Conservation (phyloP, 2,113 vertebrate species). For the Sclerurus mexicanus region DNA sequence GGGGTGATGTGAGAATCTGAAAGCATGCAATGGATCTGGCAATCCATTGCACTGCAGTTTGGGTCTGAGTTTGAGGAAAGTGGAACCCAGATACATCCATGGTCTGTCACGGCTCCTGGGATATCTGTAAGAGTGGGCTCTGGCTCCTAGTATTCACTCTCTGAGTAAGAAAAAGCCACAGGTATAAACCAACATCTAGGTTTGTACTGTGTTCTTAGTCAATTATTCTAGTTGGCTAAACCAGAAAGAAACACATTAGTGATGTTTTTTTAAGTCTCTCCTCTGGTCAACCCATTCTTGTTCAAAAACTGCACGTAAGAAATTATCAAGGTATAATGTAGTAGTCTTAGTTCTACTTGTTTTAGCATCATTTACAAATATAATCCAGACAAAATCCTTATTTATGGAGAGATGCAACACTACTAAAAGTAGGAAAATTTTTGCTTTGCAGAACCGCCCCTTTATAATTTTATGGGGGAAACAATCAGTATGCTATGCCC, state of each 20-base stretch:
- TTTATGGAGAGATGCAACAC: not conserved
- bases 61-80: not conserved
- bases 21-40: not conserved
- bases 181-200: accelerated
- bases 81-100: not conserved
- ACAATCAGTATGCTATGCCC: not conserved
- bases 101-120: not conserved
- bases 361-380: not conserved
- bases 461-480: not conserved
- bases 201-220: not conserved
- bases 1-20: not conserved
- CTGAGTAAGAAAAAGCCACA: not conserved
- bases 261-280: not conserved
- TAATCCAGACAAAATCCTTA: not conserved
- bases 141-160: not conserved
- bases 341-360: not conserved
- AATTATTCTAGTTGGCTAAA: not conserved
- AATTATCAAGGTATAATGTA: not conserved
- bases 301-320: not conserved
- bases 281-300: not conserved
- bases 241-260: not conserved
- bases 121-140: not conserved
- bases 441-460: not conserved
- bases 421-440: not conserved
- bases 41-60: not conserved